Base-by-base conservation (phyloP, 1,140 invertebrate genomes). In the Drosophila ficusphila region DNA sequence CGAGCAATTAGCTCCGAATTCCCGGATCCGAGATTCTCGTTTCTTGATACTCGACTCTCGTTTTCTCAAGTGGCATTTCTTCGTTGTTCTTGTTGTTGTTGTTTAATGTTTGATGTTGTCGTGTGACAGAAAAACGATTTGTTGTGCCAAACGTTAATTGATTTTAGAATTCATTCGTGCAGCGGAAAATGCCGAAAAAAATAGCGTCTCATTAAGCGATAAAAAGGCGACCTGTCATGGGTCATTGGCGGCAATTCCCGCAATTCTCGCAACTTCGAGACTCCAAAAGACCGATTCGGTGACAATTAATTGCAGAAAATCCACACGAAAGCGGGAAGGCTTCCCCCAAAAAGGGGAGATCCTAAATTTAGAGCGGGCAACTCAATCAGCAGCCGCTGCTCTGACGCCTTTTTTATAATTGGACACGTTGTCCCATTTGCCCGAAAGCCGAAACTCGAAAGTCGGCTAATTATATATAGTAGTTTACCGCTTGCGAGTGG, bases 71-170 rank as follows among this genome's bases (percentile, higher is more conserved):
- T 67, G 64, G 64, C 58, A 64, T 67, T 67, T 67, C 48, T 51
- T 34, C 64, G 25, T 19, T 19, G 23, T 60, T 49, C 56, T 60
- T 51, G 44, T 76, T 65, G 56, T n/a, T n/a, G n/a, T n/a, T n/a
- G n/a, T n/a, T n/a, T n/a, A n/a, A n/a, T n/a, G n/a, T 89, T 88
- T 82, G 75, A 83, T 75, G 79, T 56, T 82, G 76, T 60, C 38
- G 74, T 65, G 74, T 83, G 82, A 88, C 82, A 88, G 82, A 88
- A 89, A 88, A 88, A 82, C 83, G 77, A 88, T 89, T 78, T 76
- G 76, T 82, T 82, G 82, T 88, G 82, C 82, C 82, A 88, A 88
- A 88, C 74, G 74, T 79, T 88, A 88, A 88, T 88, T 88, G 82
- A 88, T 88, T 88, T 88, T 88, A 82, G 82, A 88, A 88, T 88